Evolutionary conservation across 64 coral and sea anemone genomes (phyloP).

Genomic region (Porites australiensis): DNA sequence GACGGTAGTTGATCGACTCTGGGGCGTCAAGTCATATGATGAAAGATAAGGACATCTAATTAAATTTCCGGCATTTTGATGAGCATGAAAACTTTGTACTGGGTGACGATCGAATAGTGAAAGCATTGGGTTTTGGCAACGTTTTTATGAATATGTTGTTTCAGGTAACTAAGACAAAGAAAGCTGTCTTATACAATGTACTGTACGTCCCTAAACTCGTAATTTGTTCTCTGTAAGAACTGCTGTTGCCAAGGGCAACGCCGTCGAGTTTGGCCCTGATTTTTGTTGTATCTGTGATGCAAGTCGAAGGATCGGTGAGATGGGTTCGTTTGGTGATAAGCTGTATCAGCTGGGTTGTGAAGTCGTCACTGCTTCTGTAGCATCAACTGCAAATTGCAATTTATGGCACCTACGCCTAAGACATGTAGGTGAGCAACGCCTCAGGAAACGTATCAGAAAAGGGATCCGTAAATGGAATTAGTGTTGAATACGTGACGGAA

Average conservation of each 20-base stretch:
- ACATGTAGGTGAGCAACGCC: slow-evolving; percentile 49
- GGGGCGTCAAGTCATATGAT: slow-evolving; percentile 49
- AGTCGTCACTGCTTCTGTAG: slow-evolving; percentile 48
- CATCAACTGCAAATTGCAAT: slow-evolving; percentile 17
- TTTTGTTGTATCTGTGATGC: slow-evolving; percentile 51
- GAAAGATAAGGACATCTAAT: slow-evolving; percentile 38
- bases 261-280: slow-evolving; percentile 50
- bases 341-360: slow-evolving; percentile 53
- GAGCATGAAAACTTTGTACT: slow-evolving; percentile 36
- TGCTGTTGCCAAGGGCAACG: slow-evolving; percentile 48
- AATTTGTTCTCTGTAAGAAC: slow-evolving; percentile 68
- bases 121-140: slow-evolving; percentile 45
- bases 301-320: slow-evolving; percentile 41
- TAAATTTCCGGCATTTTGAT: slow-evolving; percentile 31
- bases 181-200: background rate
- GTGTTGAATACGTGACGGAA: slow-evolving; percentile 16
- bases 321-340: slow-evolving; percentile 53
- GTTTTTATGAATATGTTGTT: slow-evolving; percentile 56
- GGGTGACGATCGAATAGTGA: slow-evolving; percentile 62
- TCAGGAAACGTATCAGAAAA: slow-evolving; percentile 37
- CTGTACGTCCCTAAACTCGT: slow-evolving; percentile 53
- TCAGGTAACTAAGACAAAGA: background rate
- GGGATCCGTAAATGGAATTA: slow-evolving; percentile 25
- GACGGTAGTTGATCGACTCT: slow-evolving; percentile 59
- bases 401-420: slow-evolving; percentile 53